Percentiles rank a stretch among this genome's conserved stretches.
Evolutionary conservation across 2,113 vertebrate genomes (phyloP).

Genomic region (Rhinogobius similis): DNA sequence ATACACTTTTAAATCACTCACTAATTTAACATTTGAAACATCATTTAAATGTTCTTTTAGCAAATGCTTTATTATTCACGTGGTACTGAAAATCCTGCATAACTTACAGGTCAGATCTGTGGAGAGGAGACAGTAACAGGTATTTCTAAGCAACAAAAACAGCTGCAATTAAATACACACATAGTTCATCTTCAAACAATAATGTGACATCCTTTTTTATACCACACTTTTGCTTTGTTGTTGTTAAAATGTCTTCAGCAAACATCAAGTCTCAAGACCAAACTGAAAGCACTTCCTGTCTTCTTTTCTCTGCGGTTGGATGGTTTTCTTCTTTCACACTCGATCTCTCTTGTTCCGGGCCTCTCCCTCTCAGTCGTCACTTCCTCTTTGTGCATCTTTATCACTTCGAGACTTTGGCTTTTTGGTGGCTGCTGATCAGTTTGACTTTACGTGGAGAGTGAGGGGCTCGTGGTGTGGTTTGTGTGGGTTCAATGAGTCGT

Average conservation of each 20-base stretch:
- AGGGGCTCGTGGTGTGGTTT: slow-evolving; percentile 3
- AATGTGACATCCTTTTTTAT: too few relatives aligned
- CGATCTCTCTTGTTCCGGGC: background rate
- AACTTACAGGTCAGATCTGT: too few relatives aligned
- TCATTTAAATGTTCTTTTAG: too few relatives aligned
- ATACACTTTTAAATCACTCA: too few relatives aligned
- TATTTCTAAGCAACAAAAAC: too few relatives aligned
- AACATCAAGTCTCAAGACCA: background rate
- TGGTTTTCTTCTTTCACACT: background rate
- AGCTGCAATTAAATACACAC: too few relatives aligned
- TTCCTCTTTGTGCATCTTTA: background rate
- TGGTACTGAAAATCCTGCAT: too few relatives aligned
- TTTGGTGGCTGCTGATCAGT: background rate
- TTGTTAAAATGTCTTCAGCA: background rate
- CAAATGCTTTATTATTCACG: too few relatives aligned
- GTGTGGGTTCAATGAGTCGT: slow-evolving; percentile 14
- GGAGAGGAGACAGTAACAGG: too few relatives aligned
- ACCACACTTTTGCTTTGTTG: background rate
- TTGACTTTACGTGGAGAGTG: background rate
- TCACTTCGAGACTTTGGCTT: slow-evolving; percentile 15
- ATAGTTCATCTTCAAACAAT: too few relatives aligned
- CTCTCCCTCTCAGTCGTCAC: slow-evolving; percentile 52
- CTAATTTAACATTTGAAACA: too few relatives aligned
- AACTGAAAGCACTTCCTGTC: slow-evolving; percentile 39
- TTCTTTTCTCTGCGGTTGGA: too few relatives aligned